A percentile compares a stretch with the other conserved stretches of the same genome.
These are phyloP conservation scores for Aphrocallistes beatrix DNA, from an alignment of 37 sponge, comb jelly and placozoan genomes.

Conservation along the genomic window DNA sequence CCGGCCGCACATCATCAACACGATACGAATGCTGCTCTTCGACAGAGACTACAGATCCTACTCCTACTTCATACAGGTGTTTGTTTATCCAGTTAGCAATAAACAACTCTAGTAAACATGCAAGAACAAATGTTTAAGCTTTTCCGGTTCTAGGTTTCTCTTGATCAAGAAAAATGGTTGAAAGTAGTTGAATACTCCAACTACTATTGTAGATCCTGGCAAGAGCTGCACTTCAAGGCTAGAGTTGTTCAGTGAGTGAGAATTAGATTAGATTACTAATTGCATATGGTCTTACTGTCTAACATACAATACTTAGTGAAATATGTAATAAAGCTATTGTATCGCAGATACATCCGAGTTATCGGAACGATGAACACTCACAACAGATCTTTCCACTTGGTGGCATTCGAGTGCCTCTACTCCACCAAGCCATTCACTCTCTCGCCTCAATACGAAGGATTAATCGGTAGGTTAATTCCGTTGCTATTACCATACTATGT, in stretches of 20 bases:
- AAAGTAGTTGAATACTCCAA: conserved; percentile 55
- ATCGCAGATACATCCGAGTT: conserved; percentile 51
- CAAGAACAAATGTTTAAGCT: too few relatives aligned
- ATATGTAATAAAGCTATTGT: neutral
- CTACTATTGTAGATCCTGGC: conserved; percentile 73
- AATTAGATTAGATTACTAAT: neutral
- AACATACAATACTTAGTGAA: neutral
- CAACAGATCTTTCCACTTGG: conserved; percentile 70
- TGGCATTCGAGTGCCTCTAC: conserved; percentile 61
- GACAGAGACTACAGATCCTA: conserved; percentile 82
- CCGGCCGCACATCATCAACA: conserved; percentile 75
- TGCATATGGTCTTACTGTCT: neutral
- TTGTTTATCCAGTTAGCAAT: neutral
- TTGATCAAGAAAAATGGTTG: conserved; percentile 50
- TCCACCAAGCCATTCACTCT: conserved; percentile 39
- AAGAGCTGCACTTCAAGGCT: conserved; percentile 64
- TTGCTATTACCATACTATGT: neutral
- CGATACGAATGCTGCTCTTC: conserved; percentile 76
- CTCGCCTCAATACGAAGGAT: neutral
- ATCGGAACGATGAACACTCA: conserved; percentile 66
- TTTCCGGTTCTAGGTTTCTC: conserved; percentile 66
- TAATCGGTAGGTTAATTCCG: conserved; percentile 42
- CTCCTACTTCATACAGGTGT: conserved; percentile 37
- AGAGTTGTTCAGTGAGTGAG: conserved; percentile 38
- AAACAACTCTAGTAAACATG: neutral